Conservation (phyloP, 2,797 vertebrate genomes). For the Linurgus olivaceus region DNA sequence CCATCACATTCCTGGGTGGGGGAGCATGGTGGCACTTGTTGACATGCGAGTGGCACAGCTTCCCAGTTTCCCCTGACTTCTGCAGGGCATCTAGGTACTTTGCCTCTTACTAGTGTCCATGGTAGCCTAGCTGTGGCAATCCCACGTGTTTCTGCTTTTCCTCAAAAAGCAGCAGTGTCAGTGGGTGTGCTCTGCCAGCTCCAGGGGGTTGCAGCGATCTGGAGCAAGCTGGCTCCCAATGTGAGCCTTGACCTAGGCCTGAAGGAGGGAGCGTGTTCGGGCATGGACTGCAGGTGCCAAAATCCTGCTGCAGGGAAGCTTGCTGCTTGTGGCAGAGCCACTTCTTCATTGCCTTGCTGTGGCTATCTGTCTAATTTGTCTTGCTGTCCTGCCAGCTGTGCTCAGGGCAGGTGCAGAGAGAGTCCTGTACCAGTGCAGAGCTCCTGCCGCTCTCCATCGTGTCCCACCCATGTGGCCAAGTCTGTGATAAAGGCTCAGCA, state of each 20-base stretch:
- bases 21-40: background rate
- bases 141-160: background rate
- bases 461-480: background rate
- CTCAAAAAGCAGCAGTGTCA: background rate
- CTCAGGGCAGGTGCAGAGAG: background rate
- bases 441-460: fast-evolving
- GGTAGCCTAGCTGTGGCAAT: background rate
- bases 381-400: background rate
- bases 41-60: background rate
- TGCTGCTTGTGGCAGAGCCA: background rate
- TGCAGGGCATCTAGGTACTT: background rate
- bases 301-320: background rate
- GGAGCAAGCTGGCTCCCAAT: fast-evolving
- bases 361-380: background rate
- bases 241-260: background rate
- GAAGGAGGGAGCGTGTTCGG: fast-evolving
- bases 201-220: fast-evolving
- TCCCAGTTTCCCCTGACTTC: background rate
- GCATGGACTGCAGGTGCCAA: fast-evolving
- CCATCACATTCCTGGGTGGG: background rate
- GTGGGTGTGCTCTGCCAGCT: background rate
- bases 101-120: background rate
- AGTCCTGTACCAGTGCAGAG: fast-evolving
- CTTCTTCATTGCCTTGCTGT: background rate
- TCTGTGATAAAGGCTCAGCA: background rate